Percentiles rank a stretch among this genome's conserved stretches.
These are phyloP conservation scores for Seriola rivoliana DNA, from an alignment of 2,113 vertebrate species.

Conservation along the genomic window DNA sequence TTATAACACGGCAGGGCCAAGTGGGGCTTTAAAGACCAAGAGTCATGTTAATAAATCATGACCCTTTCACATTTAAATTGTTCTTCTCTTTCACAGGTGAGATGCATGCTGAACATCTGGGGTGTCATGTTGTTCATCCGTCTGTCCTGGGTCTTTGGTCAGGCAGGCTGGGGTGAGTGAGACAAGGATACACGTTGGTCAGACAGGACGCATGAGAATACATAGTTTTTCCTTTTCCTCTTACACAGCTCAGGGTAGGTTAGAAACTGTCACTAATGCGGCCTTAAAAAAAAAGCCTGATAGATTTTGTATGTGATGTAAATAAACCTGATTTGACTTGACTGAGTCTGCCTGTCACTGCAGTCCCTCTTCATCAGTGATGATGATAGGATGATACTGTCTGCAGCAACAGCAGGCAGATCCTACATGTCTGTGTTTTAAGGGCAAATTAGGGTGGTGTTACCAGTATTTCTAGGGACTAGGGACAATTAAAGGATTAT, in stretches of 20 bases:
- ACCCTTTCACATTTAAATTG: background rate
- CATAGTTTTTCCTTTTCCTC: background rate
- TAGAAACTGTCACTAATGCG: background rate
- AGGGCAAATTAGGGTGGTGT: constrained; percentile 6
- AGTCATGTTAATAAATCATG: background rate
- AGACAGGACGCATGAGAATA: background rate
- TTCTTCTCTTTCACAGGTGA: constrained; percentile 86
- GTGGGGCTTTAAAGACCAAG: background rate
- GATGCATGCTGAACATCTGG: constrained; percentile 99
- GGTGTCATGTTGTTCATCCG: constrained; percentile 99
- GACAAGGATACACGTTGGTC: background rate
- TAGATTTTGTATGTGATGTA: background rate
- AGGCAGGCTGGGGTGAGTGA: constrained; percentile 95
- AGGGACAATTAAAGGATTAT: constrained; percentile 25
- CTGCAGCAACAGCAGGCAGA: background rate
- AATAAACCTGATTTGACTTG: background rate
- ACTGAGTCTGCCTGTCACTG: background rate
- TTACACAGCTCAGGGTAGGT: background rate
- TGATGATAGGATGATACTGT: background rate
- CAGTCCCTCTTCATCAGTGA: background rate
- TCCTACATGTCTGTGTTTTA: constrained; percentile 13
- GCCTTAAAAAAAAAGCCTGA: background rate
- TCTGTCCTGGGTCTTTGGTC: constrained; percentile 98
- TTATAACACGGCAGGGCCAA: background rate
- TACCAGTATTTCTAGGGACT: background rate